Evolutionary conservation across 53 echinoderm and acorn worm species (phyloP).

Genomic region (Apostichopus leukothele): DNA sequence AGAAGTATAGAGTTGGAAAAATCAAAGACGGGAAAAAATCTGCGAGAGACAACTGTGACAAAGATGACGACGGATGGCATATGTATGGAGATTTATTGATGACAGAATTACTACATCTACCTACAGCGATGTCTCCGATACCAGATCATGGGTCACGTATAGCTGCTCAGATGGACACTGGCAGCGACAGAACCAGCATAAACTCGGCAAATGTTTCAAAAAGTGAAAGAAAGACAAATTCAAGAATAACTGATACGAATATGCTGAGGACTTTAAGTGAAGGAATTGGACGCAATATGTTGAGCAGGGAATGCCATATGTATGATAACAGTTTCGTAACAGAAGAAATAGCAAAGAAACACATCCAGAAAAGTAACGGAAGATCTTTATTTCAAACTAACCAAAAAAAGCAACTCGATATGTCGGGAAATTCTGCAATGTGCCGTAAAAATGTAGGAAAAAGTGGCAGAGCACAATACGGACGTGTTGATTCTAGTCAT

Average conservation of each 20-base stretch:
- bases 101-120: neutral
- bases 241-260: neutral
- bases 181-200: neutral
- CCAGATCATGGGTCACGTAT: neutral
- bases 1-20: no score
- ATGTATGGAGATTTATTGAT: neutral
- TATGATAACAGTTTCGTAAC: neutral
- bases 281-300: conserved; percentile 7
- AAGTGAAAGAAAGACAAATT: neutral
- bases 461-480: neutral
- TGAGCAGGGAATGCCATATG: neutral
- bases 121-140: neutral
- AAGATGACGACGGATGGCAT: neutral
- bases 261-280: conserved; percentile 3
- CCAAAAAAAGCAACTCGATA: neutral
- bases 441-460: no score
- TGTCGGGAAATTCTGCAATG: neutral
- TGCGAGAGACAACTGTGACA: no score
- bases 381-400: neutral
- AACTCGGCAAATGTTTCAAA: neutral
- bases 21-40: no score
- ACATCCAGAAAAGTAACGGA: neutral
- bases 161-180: neutral
- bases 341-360: neutral
- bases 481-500: neutral